These are phyloP conservation scores for Cistogaster globosa DNA, from an alignment of 2,888 invertebrate species.

Conservation along the genomic window DNA sequence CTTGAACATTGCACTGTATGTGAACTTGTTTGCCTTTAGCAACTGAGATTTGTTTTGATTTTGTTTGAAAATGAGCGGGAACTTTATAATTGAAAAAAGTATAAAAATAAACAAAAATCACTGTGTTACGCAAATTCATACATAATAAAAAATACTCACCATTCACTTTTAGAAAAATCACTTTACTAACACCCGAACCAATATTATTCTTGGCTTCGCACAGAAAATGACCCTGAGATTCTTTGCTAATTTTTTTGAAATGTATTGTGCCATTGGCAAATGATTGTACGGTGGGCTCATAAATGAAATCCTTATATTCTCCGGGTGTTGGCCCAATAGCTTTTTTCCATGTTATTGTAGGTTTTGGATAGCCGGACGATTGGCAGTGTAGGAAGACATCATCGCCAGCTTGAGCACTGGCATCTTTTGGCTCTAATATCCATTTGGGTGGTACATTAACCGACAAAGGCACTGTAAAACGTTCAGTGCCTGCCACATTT, in stretches of 20 bases:
- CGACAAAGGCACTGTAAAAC: conserved; percentile 90
- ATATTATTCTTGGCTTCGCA: conserved; percentile 97
- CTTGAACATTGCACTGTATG: conserved; percentile 93
- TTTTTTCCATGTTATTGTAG: conserved; percentile 94
- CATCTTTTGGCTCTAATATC: conserved; percentile 92
- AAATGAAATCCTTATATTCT: conserved; percentile 92
- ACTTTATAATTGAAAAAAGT: conserved; percentile 82
- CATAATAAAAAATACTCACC: conserved; percentile 85
- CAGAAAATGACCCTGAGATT: conserved; percentile 94
- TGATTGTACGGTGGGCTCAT: conserved; percentile 90
- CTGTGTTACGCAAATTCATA: too few relatives aligned
- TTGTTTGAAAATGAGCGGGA: conserved; percentile 92
- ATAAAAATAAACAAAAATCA: not conserved
- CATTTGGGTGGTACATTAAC: conserved; percentile 95
- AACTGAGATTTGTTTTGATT: conserved; percentile 91
- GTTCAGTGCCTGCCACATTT: conserved; percentile 92
- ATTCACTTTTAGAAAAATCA: conserved; percentile 94
- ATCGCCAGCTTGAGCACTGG: conserved; percentile 92
- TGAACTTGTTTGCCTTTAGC: conserved; percentile 92
- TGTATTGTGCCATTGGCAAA: conserved; percentile 92
- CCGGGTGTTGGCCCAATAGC: conserved; percentile 91
- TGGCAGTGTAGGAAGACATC: conserved; percentile 94
- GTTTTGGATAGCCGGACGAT: conserved; percentile 95
- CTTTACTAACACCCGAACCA: conserved; percentile 95
- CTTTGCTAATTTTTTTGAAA: conserved; percentile 92